Conservation (phyloP, 2,797 vertebrate genomes). For the Siniperca obscura region DNA sequence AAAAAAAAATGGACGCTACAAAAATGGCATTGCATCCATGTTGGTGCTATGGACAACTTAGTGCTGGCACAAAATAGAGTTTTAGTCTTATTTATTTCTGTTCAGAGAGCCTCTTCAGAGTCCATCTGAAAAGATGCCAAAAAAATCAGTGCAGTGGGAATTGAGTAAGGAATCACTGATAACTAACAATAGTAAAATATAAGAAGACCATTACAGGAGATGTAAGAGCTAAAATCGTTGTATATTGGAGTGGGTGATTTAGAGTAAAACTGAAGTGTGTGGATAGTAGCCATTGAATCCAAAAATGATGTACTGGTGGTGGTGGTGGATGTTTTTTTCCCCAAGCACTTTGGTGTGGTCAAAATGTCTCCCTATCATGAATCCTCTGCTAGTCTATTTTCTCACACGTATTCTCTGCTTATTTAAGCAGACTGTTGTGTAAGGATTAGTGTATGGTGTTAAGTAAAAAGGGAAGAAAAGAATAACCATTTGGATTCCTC, state of each 20-base stretch:
- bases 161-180: slow-evolving; percentile 18
- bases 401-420: neutral
- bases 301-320: slow-evolving; percentile 5
- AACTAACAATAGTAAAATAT: slow-evolving; percentile 32
- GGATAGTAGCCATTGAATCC: slow-evolving; percentile 29
- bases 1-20: neutral
- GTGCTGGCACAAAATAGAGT: slow-evolving; percentile 3
- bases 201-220: slow-evolving; percentile 9
- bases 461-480: neutral
- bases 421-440: slow-evolving; percentile 1
- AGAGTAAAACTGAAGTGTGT: slow-evolving; percentile 32
- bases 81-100: slow-evolving; percentile 34
- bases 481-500: neutral
- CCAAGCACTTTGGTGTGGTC: slow-evolving; percentile 21
- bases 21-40: neutral
- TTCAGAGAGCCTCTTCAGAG: slow-evolving; percentile 27
- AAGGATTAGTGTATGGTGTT: neutral
- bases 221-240: slow-evolving; percentile 32
- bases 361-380: slow-evolving; percentile 26
- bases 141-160: slow-evolving; percentile 10
- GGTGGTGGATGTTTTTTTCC: neutral
- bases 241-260: slow-evolving; percentile 36
- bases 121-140: slow-evolving; percentile 29
- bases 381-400: slow-evolving; percentile 17
- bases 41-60: neutral